These are phyloP conservation scores for Strongylocentrotus purpuratus DNA, from an alignment of 35 echinoderm and acorn worm genomes.

Conservation along the genomic window DNA sequence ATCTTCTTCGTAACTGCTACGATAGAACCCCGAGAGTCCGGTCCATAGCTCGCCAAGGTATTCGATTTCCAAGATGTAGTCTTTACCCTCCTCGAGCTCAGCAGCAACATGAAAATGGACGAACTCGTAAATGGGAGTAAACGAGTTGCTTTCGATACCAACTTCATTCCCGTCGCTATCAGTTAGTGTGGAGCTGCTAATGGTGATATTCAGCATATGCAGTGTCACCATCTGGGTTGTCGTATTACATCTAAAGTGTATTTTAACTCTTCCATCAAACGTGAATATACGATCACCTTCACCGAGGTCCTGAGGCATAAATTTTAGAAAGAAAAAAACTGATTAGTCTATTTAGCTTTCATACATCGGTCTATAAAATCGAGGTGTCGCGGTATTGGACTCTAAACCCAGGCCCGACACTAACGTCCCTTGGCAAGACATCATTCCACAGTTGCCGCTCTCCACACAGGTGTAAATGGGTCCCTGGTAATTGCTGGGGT, in stretches of 20 bases:
- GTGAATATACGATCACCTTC: conserved; percentile 54
- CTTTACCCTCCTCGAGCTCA: not conserved
- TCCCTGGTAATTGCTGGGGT: no score
- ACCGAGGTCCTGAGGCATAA: not conserved
- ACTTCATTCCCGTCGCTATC: not conserved
- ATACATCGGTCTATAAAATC: no score
- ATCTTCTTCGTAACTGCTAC: conserved; percentile 63
- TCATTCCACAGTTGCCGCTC: no score
- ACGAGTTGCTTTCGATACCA: not conserved
- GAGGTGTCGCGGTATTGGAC: no score
- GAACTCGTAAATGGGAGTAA: conserved; percentile 60
- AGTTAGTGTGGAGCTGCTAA: conserved; percentile 28
- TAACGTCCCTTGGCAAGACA: no score
- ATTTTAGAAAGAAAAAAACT: no score
- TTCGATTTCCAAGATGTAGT: conserved; percentile 60
- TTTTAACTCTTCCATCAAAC: conserved; percentile 85
- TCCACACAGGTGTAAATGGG: no score
- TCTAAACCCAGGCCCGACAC: no score
- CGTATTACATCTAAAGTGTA: conserved; percentile 51
- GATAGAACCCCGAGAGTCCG: conserved; percentile 79
- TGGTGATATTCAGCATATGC: conserved; percentile 63
- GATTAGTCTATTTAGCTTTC: no score
- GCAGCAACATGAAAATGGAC: conserved; percentile 58
- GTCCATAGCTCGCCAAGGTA: conserved; percentile 75
- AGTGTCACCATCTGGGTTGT: conserved; percentile 62